Conservation (phyloP, 2,888 invertebrate species). For the Saturnia pavonia region DNA sequence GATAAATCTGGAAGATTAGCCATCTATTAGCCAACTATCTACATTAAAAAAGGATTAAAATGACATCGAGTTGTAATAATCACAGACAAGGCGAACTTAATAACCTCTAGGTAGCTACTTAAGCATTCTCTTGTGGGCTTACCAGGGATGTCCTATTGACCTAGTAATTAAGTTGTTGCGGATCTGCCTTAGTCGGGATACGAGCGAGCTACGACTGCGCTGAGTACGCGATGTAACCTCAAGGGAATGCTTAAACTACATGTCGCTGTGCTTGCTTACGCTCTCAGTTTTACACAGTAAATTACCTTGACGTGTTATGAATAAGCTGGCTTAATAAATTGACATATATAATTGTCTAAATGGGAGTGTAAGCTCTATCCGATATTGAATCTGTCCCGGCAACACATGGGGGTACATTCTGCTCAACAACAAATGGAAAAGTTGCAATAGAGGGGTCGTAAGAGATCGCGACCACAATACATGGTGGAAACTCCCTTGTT, state of each 20-base stretch:
- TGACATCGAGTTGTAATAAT: neutral
- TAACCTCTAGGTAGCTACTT: neutral
- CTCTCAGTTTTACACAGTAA: constrained; percentile 33
- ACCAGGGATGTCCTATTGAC: constrained; percentile 13
- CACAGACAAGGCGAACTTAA: constrained; percentile 7
- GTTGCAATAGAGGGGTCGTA: neutral
- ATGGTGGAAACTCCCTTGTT: neutral
- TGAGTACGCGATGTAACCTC: neutral
- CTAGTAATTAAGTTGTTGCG: constrained; percentile 14
- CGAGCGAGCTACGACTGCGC: neutral
- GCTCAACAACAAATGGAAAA: neutral
- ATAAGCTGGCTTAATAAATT: neutral
- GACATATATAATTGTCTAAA: neutral
- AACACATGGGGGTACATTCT: neutral
- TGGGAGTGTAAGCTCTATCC: neutral
- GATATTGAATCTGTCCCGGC: neutral
- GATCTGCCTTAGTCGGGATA: constrained; percentile 10
- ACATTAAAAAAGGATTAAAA: neutral
- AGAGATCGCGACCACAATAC: neutral
- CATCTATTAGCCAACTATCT: too few relatives aligned
- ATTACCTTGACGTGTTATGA: constrained; percentile 30
- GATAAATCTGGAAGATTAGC: too few relatives aligned
- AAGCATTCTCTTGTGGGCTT: constrained; percentile 8
- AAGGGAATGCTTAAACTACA: constrained; percentile 3
- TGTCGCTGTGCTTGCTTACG: constrained; percentile 4